phyloP scores from a whole-genome alignment of 2,888 invertebrate genomes.

The Prosapia bicincta region DNA sequence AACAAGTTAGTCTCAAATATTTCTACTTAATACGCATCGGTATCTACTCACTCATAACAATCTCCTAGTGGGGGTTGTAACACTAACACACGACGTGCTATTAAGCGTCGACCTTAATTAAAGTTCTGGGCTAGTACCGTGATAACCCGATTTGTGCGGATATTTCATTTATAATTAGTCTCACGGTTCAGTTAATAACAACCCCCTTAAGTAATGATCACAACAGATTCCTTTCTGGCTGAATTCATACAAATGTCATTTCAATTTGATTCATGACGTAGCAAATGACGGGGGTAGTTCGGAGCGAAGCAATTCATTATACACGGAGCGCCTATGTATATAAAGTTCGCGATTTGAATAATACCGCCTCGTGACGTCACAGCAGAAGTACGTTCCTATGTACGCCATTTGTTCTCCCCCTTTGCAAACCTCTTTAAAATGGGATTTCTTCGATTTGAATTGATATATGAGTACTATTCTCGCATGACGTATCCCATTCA shows the following conservation, averaged over 20 bases:
- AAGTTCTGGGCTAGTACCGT: too few relatives aligned
- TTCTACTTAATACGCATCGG: too few relatives aligned
- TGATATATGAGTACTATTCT: neutral
- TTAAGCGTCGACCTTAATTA: too few relatives aligned
- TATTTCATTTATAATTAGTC: too few relatives aligned
- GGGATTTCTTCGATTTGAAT: neutral
- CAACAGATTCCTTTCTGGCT: neutral
- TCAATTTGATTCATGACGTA: neutral
- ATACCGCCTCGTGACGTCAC: slow-evolving; percentile 27
- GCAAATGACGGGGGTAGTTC: neutral
- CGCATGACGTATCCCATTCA: neutral
- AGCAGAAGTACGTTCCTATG: slow-evolving; percentile 46
- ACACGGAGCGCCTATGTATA: neutral
- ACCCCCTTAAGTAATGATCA: neutral
- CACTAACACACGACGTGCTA: too few relatives aligned
- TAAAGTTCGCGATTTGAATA: slow-evolving; percentile 28
- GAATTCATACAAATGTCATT: neutral
- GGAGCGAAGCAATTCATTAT: neutral
- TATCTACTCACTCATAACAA: too few relatives aligned
- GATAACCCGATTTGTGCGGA: too few relatives aligned
- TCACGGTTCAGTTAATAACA: too few relatives aligned
- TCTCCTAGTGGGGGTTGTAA: too few relatives aligned
- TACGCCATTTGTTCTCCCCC: slow-evolving; percentile 45
- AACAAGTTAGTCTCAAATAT: too few relatives aligned
- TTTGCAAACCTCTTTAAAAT: neutral